Base-by-base conservation (phyloP, 2,888 invertebrate genomes). In the Fissipunctia ypsillon region DNA sequence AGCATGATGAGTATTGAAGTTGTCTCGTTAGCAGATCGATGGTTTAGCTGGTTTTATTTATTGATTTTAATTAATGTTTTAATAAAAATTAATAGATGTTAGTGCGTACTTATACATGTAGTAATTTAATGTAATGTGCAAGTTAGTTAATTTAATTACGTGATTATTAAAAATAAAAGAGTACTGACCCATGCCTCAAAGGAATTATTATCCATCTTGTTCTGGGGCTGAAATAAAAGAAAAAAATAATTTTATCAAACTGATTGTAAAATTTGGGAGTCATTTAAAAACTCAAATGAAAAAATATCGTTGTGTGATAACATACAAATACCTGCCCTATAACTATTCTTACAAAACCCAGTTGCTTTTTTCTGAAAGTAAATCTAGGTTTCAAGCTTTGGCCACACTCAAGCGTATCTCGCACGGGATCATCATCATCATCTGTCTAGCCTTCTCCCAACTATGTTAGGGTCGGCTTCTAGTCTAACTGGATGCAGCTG, bases 191-290 rank as follows among this genome's bases (percentile, higher is more conserved):
- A 76, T 80, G 84, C 82, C 85, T 85, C 82, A 73, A 84, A 82
- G 14, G 85, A 82, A 77, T 68, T 85, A 74, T 82, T 85, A 64
- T 84, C 85, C 85, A 85, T 85, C 76, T 70, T 85, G 85, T 59
- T 71, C 69, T 63, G 81, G 73, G 56, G 74, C 85, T 85, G 85
- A 77, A 85, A 85, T 31, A 60, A 78, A 80, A 77, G 25, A 59
- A 66, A 81, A 76, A 45, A 22, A 25, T 10, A 14, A 45, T n/a
- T 22, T 74, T n/a, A 59, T 25, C 16, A 43, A 10, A 35, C 6
- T 48, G 25, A 9, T 56, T 31, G 5, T 12, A 25, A 22, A 22
- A 59, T 3, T 41, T 50, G 0, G 5, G 2, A 22, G 6, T 3
- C 0, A 16, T 48, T 45, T 4, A 19, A 35, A 31, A 12, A 14